These are phyloP conservation scores for Phalacrocorax carbo DNA, from an alignment of 2,113 vertebrate genomes.

Conservation along the genomic window DNA sequence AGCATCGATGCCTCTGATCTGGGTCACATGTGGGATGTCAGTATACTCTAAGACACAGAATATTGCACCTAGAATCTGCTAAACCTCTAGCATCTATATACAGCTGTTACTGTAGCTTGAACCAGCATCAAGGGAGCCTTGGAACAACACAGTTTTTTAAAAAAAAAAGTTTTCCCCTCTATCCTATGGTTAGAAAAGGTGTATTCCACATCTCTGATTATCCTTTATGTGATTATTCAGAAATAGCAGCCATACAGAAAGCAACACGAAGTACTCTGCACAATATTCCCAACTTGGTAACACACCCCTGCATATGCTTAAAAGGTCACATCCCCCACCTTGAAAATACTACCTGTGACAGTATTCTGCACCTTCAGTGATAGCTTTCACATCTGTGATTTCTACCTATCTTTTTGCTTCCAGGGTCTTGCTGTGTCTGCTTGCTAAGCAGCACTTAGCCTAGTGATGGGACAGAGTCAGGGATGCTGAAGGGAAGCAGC, in stretches of 20 bases:
- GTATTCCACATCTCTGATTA: background rate
- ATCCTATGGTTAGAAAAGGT: background rate
- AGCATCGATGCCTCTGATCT: background rate
- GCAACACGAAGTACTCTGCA: background rate
- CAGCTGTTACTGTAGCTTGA: background rate
- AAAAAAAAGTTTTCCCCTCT: background rate
- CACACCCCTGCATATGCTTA: no score
- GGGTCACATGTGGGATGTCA: background rate
- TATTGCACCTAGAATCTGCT: background rate
- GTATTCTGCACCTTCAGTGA: background rate
- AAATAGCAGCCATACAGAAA: background rate
- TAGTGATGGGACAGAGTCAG: fast-evolving
- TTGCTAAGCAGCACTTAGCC: background rate
- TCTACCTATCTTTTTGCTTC: background rate
- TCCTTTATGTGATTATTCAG: background rate
- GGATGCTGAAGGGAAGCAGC: background rate
- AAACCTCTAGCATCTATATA: background rate
- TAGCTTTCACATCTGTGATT: background rate
- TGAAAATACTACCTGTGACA: fast-evolving
- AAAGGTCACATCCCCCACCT: fast-evolving
- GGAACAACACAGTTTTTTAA: background rate
- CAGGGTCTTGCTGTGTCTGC: background rate
- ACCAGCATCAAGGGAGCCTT: background rate
- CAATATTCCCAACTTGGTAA: background rate
- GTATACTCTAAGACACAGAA: background rate